A percentile compares a stretch with the other conserved stretches of the same genome.
Conservation (phyloP, 2,113 vertebrate species). For the Nothoprocta pentlandii region DNA sequence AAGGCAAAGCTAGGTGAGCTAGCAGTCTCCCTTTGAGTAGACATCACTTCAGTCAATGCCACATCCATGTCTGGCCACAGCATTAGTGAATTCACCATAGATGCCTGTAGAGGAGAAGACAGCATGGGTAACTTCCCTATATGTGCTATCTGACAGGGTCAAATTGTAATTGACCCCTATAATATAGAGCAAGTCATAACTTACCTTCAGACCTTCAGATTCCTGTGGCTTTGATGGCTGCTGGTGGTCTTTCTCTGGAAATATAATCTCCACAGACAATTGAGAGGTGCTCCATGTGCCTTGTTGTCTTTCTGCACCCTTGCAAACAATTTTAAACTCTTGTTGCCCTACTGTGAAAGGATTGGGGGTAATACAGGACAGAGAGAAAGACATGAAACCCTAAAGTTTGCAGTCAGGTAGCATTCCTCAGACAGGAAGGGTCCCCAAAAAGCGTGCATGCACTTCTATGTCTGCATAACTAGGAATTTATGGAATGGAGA, state of each 20-base stretch:
- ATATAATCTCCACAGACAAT: not conserved
- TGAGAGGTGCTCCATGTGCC: not conserved
- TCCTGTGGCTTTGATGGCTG: not conserved
- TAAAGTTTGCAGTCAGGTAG: not conserved
- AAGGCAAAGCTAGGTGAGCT: not conserved
- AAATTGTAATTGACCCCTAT: not conserved
- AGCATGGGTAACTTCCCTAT: not conserved
- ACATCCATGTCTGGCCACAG: no score
- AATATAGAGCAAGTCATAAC: not conserved
- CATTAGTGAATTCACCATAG: not conserved
- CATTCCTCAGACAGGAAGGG: accelerated
- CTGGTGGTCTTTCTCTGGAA: not conserved
- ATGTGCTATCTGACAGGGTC: not conserved
- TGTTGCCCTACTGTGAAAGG: not conserved
- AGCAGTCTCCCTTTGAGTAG: not conserved
- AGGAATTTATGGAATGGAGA: not conserved
- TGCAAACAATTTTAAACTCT: not conserved
- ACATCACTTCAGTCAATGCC: not conserved
- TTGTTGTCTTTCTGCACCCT: not conserved
- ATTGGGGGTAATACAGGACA: no score
- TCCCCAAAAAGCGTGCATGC: not conserved
- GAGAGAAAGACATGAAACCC: not conserved
- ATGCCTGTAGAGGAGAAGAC: not conserved
- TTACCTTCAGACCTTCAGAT: not conserved
- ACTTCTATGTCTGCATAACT: not conserved